Base-by-base conservation (phyloP, 2,797 vertebrate species). In the Cyprinella venusta region DNA sequence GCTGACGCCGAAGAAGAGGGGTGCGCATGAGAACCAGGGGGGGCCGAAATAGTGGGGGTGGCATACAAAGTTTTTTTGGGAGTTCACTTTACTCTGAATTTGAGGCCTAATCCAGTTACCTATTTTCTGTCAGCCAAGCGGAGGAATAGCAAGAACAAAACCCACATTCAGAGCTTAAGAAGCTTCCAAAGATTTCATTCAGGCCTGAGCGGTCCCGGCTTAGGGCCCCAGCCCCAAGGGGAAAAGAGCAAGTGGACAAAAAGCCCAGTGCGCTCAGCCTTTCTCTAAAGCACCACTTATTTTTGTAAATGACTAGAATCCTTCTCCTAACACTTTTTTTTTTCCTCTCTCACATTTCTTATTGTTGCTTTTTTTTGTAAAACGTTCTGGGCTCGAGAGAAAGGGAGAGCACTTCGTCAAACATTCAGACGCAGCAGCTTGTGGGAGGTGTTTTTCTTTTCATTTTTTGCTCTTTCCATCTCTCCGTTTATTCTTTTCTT, bases 51-150 rank as follows among this genome's bases (percentile, higher is more conserved):
- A 87, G 85, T 86, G 89, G 91, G 89, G 91, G 89, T 90, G 89
- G 89, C 91, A 92, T 93, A 94, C 92, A 94, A 93, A 94, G 92
- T 91, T 94, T 94, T 94, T 89, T 87, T 87, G 88, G 92, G 94
- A 95, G 94, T 95, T 95, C 94, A 95, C 94, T 95, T 95, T 94
- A 94, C 93, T 94, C 93, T 93, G 94, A 95, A 95, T 95, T 95
- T 95, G 93, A 94, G 92, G 92, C 92, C 94, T 95, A 95, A 96
- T 95, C 94, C 94, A 95, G 93, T 94, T 96, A 95, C 94, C 94
- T 95, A 95, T 95, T 96, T 96, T 95, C 94, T 94, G 93, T 94
- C 94, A 95, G 94, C 94, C 94, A 96, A 95, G 94, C 94, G 93
- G 92, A 95, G 94, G 94, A 95, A 94, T 93, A 93, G 94, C 91